Evolutionary conservation across 92 coral and sea anemone genomes (phyloP), one percentile per base, ranked within the genome.

Genomic region (Zoanthus gigantus): DNA sequence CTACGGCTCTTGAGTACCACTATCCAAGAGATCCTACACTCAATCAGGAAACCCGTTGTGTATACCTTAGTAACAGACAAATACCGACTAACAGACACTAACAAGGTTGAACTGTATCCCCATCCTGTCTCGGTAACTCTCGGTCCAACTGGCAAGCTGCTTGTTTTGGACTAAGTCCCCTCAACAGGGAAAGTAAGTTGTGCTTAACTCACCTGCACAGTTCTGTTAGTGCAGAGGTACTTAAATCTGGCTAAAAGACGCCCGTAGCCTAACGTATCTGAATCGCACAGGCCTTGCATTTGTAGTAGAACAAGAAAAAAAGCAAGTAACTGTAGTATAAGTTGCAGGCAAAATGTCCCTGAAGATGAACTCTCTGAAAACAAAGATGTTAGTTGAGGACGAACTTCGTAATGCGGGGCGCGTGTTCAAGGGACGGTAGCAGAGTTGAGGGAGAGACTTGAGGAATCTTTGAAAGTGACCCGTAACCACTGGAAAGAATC

Each of bases 141-240:
- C 67, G 89, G 84, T 48, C 84, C 74, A 18, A 54, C 50, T 44
- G 73, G 89, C 47, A 86, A 86, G 80, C 67, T 86, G 28, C 77
- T 86, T 69, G 75, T 87, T 57, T 29, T 87, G 85, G 90, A 87
- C 78, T 87, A 87, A 77, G 74, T 66, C 90, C 90, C 7, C 60
- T 79, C 15, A 87, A 78, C 83, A 68, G 74, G 76, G 86, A 66
- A 18, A 63, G 67, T 47, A 72, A 52, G 68, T 30, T 83, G 77
- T 83, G 77, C 75, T 69, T 67, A 30, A 77, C 67, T 28, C 87
- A 76, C 76, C 50, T 76, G 58, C 89, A 86, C 82, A 86, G 73
- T 58, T 76, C 77, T 60, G 89, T 86, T 54, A 63, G 77, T 69
- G 75, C 76, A 29, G 76, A 74, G 78, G 86, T 87, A 83, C 32